These are phyloP conservation scores for Myopa tessellatipennis DNA, from an alignment of 2,888 invertebrate species.

Conservation along the genomic window DNA sequence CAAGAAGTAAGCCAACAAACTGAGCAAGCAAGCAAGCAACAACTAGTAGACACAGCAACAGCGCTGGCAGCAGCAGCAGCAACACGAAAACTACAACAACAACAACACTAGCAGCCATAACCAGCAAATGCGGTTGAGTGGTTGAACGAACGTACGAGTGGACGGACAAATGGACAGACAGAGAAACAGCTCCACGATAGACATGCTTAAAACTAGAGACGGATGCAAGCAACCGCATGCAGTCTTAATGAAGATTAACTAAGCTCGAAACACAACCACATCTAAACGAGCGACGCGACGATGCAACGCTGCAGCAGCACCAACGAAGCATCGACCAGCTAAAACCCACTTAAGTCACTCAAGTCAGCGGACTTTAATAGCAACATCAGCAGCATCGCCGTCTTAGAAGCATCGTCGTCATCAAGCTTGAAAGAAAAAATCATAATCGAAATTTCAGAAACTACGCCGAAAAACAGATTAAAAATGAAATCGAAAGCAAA, in stretches of 20 bases:
- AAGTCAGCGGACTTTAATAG: neutral
- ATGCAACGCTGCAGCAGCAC: neutral
- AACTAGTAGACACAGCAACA: neutral
- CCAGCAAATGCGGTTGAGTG: conserved; percentile 6
- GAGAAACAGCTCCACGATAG: neutral
- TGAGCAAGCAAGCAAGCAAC: neutral
- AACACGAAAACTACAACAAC: neutral
- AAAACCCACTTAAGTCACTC: neutral
- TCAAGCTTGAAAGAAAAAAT: neutral
- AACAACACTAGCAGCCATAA: neutral
- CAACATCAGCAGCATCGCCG: neutral
- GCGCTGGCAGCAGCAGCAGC: neutral
- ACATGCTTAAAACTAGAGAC: neutral
- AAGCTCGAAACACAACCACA: neutral
- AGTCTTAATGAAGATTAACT: neutral
- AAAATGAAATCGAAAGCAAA: conserved; percentile 6
- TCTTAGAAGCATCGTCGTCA: neutral
- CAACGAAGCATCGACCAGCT: neutral
- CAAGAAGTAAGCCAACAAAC: conserved; percentile 7
- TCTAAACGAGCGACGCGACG: neutral
- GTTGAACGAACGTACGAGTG: conserved; percentile 34
- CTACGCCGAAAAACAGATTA: neutral
- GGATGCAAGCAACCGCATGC: conserved; percentile 3
- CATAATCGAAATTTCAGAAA: neutral
- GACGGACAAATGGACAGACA: conserved; percentile 11